These are phyloP conservation scores for Peromyscus polionotus DNA, from an alignment of 2,113 vertebrate genomes.

Conservation along the genomic window DNA sequence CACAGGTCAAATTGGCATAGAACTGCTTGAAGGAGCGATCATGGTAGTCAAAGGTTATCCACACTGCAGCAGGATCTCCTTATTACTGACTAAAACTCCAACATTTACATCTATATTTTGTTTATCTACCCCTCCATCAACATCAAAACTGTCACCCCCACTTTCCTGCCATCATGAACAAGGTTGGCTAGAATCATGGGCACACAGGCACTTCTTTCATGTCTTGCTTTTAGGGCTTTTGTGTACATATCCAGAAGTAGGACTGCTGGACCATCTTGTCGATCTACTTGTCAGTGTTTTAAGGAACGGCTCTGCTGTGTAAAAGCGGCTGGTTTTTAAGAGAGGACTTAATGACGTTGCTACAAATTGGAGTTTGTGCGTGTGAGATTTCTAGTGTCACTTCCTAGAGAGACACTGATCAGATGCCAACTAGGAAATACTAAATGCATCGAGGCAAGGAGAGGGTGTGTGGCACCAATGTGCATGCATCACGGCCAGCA, in stretches of 20 bases:
- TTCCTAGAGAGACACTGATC: neutral
- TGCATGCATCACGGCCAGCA: neutral
- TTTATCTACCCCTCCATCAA: neutral
- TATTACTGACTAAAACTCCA: neutral
- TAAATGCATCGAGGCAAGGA: neutral
- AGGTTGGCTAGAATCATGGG: neutral
- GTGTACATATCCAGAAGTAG: neutral
- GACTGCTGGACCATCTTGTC: neutral
- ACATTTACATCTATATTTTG: neutral
- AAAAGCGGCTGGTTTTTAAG: neutral
- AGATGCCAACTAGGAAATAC: neutral
- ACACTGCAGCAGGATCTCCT: neutral
- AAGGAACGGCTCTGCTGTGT: neutral
- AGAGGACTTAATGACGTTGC: neutral
- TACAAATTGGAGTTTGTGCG: neutral
- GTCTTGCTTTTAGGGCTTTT: neutral
- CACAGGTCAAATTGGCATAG: neutral
- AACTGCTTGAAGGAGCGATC: neutral
- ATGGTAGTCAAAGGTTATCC: neutral
- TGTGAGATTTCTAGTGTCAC: neutral
- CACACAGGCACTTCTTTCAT: neutral
- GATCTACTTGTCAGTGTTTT: slow-evolving; percentile 34
- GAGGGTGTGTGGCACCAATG: neutral
- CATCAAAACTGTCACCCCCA: neutral
- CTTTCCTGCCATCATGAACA: neutral